Evolutionary conservation across 2,888 invertebrate species (phyloP).

Genomic region (Hypomecis atomaria): DNA sequence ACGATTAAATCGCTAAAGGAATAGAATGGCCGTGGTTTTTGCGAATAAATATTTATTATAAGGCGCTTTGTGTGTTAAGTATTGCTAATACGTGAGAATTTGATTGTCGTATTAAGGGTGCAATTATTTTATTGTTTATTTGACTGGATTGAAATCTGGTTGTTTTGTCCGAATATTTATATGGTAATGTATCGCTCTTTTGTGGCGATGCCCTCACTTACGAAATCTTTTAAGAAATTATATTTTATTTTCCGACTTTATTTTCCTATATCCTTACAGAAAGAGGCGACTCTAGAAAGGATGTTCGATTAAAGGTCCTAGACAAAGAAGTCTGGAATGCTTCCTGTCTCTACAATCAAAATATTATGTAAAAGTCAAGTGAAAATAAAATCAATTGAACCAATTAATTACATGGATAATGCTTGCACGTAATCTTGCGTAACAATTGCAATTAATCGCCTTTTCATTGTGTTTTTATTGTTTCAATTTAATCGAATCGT

Average conservation of each 20-base stretch:
- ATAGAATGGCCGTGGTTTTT: constrained; percentile 68
- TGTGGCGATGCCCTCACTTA: too few relatives aligned
- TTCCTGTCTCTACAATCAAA: too few relatives aligned
- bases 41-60: constrained; percentile 24
- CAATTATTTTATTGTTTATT: constrained; percentile 21
- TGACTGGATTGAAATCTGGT: constrained; percentile 5
- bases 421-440: constrained; percentile 12
- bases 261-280: too few relatives aligned
- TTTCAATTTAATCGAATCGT: constrained; percentile 8
- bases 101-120: constrained; percentile 2
- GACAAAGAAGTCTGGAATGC: too few relatives aligned
- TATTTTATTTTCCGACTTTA: too few relatives aligned
- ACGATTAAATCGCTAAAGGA: constrained; percentile 73
- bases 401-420: constrained; percentile 11
- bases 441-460: constrained; percentile 18
- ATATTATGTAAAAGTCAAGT: neutral
- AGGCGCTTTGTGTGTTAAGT: constrained; percentile 26
- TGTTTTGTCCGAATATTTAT: neutral
- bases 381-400: constrained; percentile 13
- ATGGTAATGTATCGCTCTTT: too few relatives aligned
- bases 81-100: constrained; percentile 1
- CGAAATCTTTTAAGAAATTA: too few relatives aligned
- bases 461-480: constrained; percentile 8
- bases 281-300: too few relatives aligned
- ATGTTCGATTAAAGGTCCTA: too few relatives aligned